Conservation (phyloP, 1,140 invertebrate genomes). For the Conus ventricosus region DNA sequence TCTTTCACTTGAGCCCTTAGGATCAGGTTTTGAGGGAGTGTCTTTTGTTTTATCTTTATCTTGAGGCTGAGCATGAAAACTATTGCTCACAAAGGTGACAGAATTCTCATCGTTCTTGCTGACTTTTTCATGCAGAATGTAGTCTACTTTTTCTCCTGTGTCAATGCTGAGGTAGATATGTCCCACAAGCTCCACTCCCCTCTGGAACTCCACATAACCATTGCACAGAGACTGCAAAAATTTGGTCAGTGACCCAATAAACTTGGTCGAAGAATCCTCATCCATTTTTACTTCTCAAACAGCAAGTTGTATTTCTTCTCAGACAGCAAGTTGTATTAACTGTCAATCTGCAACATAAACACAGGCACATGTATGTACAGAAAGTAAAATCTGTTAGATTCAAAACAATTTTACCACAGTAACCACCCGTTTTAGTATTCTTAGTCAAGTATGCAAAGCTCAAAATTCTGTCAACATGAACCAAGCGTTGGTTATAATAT, state of each 20-base stretch:
- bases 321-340: background rate
- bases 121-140: slow-evolving; percentile 49
- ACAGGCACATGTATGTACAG: background rate
- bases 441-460: background rate
- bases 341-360: background rate
- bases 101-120: slow-evolving; percentile 48
- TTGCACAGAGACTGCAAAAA: slow-evolving; percentile 46
- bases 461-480: too few species aligned
- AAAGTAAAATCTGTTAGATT: background rate
- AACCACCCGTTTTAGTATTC: too few species aligned
- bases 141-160: slow-evolving; percentile 46
- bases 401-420: background rate
- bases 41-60: slow-evolving; percentile 35
- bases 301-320: background rate
- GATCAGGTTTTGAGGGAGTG: background rate
- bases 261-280: slow-evolving; percentile 45
- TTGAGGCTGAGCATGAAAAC: slow-evolving; percentile 47
- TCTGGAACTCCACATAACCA: slow-evolving; percentile 46
- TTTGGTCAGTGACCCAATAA: slow-evolving; percentile 46
- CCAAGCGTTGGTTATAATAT: too few species aligned
- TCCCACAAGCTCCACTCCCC: slow-evolving; percentile 45
- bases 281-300: slow-evolving; percentile 34
- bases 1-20: slow-evolving; percentile 7
- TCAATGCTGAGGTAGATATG: slow-evolving; percentile 50
- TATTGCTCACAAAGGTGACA: slow-evolving; percentile 48